These are phyloP conservation scores for Leistus spinibarbis DNA, from an alignment of 2,888 invertebrate species.

Conservation along the genomic window DNA sequence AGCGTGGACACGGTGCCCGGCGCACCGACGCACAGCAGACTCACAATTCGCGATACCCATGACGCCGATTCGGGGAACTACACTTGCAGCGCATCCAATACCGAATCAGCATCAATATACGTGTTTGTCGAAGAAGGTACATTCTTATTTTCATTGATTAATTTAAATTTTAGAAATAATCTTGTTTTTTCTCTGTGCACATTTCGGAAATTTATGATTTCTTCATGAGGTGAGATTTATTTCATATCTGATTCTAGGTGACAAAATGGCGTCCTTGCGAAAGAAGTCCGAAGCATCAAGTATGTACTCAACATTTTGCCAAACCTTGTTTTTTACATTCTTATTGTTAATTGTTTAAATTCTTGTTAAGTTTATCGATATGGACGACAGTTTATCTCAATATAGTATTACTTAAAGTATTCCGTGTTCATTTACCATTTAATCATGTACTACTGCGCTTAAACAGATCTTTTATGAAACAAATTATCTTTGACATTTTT, in stretches of 20 bases:
- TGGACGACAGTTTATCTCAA: constrained; percentile 16
- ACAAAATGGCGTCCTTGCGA: constrained; percentile 28
- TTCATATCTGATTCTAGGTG: constrained; percentile 18
- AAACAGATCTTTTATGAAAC: constrained; percentile 33
- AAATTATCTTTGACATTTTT: constrained; percentile 6
- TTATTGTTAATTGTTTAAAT: constrained; percentile 27
- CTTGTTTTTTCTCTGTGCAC: not conserved
- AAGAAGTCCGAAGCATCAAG: constrained; percentile 11
- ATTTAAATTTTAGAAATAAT: no score
- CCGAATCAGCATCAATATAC: constrained; percentile 86
- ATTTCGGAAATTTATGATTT: not conserved
- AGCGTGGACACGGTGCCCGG: constrained; percentile 84
- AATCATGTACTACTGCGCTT: constrained; percentile 23
- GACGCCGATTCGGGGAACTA: constrained; percentile 90
- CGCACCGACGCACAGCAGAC: constrained; percentile 82
- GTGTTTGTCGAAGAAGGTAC: constrained; percentile 87
- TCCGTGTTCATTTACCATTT: constrained; percentile 12
- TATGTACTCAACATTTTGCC: not conserved
- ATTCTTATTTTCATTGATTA: no score
- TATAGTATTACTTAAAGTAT: constrained; percentile 21
- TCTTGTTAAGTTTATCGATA: constrained; percentile 6
- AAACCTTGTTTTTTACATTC: constrained; percentile 22
- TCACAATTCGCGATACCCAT: constrained; percentile 82
- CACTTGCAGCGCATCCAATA: constrained; percentile 88
- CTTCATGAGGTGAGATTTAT: not conserved